Base-by-base conservation (phyloP, 2,797 vertebrate genomes). In the Meriones psammophilus region DNA sequence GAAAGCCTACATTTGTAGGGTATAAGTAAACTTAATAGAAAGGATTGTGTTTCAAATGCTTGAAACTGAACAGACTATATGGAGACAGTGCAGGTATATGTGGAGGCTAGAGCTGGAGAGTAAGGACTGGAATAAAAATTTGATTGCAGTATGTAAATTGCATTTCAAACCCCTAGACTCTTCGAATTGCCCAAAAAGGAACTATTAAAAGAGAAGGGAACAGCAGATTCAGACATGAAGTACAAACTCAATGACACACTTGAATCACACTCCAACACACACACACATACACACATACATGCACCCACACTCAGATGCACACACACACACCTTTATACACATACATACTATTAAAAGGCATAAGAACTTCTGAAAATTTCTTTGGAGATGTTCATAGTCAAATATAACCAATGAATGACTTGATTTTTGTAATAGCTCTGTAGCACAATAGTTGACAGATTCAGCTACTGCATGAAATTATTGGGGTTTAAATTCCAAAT, bases 401-500 rank as follows among this genome's bases (percentile, higher is more conserved):
- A 71, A 69, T 4, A 92, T 73, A 90, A 88, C 0, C 28, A 85
- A 90, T 36, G 12, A 14, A 26, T 24, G 24, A 46, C 39, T 89
- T 24, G 14, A 2, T 62, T 91, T 56, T 80, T 30, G 2, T 69
- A 77, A 73, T 15, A 93, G 28, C 0, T 2, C 18, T 81, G 58
- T 79, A 36, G 39, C 24, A 84, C n/a, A 66, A 28, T 39, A 79
- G 24, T 77, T 81, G 78, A 89, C 33, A 88, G 15, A 20, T 91
- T 62, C 76, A 33, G 18, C 15, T 83, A 30, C 39, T 28, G 22
- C 22, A 84, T 18, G 46, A 94, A 87, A 78, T 56, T 84, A 84
- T 64, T 88, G 92, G n/a, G 6, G 5, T 87, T 87, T 88, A 81
- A 79, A 94, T 88, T 78, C 64, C 28, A 66, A 95, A 87, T 77